Conservation (phyloP, 2,797 vertebrate species). For the Hipposideros larvatus region DNA sequence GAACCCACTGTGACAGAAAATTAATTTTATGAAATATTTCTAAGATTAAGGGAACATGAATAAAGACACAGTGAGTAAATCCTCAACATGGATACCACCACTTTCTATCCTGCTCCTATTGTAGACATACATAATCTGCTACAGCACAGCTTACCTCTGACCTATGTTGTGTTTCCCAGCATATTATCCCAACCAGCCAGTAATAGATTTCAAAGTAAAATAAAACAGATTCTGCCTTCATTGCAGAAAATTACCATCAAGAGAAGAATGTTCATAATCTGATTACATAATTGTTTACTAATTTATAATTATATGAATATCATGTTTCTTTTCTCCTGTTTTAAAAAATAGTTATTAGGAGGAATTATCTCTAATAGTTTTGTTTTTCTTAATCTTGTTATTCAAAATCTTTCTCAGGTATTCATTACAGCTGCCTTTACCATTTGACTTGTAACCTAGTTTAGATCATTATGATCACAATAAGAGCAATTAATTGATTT, state of each 20-base stretch:
- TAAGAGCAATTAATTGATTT: background rate
- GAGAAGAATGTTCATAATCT: background rate
- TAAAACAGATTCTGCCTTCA: constrained; percentile 2
- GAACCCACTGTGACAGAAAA: background rate
- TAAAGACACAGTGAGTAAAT: background rate
- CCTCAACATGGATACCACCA: background rate
- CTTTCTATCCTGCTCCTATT: background rate
- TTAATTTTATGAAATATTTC: background rate
- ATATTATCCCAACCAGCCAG: background rate
- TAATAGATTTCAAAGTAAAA: background rate
- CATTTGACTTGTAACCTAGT: constrained; percentile 25
- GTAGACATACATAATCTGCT: background rate
- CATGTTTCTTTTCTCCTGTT: background rate
- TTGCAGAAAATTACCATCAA: background rate
- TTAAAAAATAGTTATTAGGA: background rate
- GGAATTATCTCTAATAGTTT: background rate
- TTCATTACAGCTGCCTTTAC: constrained; percentile 1
- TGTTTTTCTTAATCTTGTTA: background rate
- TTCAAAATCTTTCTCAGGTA: constrained; percentile 15
- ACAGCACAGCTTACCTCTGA: background rate
- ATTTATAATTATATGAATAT: constrained; percentile 49
- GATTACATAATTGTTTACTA: background rate
- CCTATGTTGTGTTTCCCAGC: background rate
- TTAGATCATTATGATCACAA: background rate
- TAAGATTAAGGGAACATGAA: background rate